Conservation (phyloP, 64 coral and sea anemone genomes). For the Montipora cactus region DNA sequence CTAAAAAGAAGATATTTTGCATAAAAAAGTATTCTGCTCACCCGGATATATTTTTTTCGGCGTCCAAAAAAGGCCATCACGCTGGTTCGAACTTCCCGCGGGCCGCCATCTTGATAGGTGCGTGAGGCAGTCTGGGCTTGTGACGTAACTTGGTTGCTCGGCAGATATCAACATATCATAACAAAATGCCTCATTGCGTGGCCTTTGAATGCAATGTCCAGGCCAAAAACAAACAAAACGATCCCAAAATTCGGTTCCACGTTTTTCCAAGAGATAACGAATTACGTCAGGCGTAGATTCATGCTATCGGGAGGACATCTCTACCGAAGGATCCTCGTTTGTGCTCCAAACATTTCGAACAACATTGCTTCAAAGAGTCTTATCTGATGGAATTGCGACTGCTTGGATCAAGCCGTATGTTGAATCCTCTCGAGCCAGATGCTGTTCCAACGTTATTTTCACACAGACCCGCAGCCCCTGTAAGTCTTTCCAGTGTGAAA, state of each 20-base stretch:
- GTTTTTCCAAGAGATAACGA: constrained; percentile 13
- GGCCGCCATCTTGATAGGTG: no score
- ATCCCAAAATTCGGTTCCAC: constrained; percentile 14
- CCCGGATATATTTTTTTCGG: no score
- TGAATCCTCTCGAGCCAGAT: constrained; percentile 16
- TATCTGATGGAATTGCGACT: constrained; percentile 1
- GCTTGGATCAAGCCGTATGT: constrained; percentile 7
- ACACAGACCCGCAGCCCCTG: constrained; percentile 1
- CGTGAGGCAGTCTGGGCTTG: neutral
- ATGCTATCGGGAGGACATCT: constrained; percentile 32
- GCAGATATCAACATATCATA: no score
- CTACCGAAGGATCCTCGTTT: constrained; percentile 39
- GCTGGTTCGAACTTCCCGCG: no score
- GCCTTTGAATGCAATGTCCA: constrained; percentile 29
- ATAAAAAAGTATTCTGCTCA: no score
- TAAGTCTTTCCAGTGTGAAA: constrained; percentile 12
- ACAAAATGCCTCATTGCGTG: neutral
- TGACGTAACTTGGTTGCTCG: neutral
- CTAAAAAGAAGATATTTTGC: no score
- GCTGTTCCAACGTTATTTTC: constrained; percentile 48
- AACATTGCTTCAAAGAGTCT: constrained; percentile 12
- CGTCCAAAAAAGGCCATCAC: no score
- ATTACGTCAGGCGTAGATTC: constrained; percentile 23
- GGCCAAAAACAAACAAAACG: constrained; percentile 14
- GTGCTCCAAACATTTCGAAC: constrained; percentile 54